Evolutionary conservation across 1,140 invertebrate species (phyloP), one percentile per base, ranked within the genome.

Genomic region (Ceratina japonica): DNA sequence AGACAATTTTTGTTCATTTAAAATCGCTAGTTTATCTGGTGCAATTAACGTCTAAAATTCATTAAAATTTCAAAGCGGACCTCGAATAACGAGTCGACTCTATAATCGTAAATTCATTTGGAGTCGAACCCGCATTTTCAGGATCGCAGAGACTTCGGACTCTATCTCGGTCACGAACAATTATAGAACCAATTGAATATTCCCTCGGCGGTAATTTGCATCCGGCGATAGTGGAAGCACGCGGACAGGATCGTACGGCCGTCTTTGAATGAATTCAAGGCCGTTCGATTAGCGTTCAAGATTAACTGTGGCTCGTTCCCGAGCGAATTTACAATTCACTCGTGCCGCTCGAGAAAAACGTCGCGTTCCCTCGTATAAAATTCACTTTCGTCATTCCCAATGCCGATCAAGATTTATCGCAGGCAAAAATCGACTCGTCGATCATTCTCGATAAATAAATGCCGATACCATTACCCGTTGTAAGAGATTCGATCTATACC

Each of bases 211-310:
- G 63, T 72, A 62, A 84, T 80, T 82, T 79, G 18, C 68, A 79
- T 79, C 27, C 52, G 56, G 68, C 51, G 18, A 31, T 18, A 59
- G 31, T 37, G 52, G 31, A 64, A 72, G 51, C 27, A 66, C 31
- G 15, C 49, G 31, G 66, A 31, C 3, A 22, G 51, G 31, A 4
- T 24, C 27, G 52, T 56, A 66, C n/a, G 52, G 70, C 22, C 22
- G 71, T 70, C 22, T 70, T 51, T 79, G 75, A 79, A 69, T 81
- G 27, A 79, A 82, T 79, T 79, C 65, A 79, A 82, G 63, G 73
- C 62, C 49, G 31, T 27, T 52, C 22, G 62, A 79, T 73, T 73
- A 59, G 61, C 61, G 49, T 64, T 79, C 69, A 31, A 79, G 49
- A 63, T 71, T 71, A 61, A 44, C 75, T 3, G 66, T 44, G 58